Percentiles rank a stretch among this genome's conserved stretches.
These are phyloP conservation scores for Maccullochella peelii DNA, from an alignment of 2,113 vertebrate species.

Conservation along the genomic window DNA sequence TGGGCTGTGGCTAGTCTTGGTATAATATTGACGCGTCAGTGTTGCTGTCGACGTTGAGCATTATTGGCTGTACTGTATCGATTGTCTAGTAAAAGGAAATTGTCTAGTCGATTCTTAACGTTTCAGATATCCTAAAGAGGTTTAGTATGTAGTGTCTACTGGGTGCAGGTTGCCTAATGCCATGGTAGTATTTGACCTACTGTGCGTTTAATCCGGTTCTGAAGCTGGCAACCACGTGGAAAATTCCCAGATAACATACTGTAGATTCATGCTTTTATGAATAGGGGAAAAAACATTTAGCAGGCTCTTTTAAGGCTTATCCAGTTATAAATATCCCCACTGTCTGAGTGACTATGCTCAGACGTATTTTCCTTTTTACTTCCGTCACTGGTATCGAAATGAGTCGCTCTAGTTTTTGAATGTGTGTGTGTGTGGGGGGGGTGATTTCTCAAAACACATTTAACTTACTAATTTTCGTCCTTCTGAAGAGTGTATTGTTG, in stretches of 20 bases:
- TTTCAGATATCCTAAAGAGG: not conserved
- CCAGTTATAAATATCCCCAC: not conserved
- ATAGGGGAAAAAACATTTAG: not conserved
- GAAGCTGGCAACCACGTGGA: slow-evolving; percentile 23
- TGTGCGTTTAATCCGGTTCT: slow-evolving; percentile 32
- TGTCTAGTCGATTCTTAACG: not conserved
- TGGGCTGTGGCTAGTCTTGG: not conserved
- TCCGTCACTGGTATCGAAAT: not conserved
- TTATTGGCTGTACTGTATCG: not conserved
- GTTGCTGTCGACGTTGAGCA: not conserved
- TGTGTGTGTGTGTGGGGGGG: no score
- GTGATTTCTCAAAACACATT: not conserved
- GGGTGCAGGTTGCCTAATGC: not conserved
- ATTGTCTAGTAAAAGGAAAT: slow-evolving; percentile 18
- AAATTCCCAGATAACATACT: not conserved
- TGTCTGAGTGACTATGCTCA: not conserved
- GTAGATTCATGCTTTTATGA: not conserved
- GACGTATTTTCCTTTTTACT: not conserved
- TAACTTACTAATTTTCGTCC: not conserved
- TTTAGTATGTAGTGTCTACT: not conserved
- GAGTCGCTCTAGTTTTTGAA: not conserved
- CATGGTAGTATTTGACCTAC: slow-evolving; percentile 30
- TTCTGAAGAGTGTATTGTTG: not conserved
- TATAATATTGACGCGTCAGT: not conserved
- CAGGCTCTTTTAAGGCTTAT: not conserved